Conservation (phyloP, 2,797 vertebrate genomes). For the Anolis apletophallus region DNA sequence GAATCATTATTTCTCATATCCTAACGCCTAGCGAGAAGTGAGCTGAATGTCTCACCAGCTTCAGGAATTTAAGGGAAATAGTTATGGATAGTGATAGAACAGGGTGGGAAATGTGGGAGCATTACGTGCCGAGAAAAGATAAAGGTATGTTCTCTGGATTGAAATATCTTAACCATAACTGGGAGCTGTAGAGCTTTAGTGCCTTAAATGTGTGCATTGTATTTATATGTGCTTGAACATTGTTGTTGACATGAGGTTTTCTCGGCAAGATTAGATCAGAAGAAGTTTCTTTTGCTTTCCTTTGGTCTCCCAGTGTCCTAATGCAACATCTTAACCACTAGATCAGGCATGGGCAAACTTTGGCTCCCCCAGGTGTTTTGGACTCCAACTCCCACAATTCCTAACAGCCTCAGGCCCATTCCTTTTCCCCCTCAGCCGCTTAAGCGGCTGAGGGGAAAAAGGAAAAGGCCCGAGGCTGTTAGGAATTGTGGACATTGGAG, state of each 20-base stretch:
- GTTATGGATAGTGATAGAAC: not conserved
- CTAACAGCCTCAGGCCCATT: too few species aligned
- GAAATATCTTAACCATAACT: not conserved
- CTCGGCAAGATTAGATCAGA: not conserved
- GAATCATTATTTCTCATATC: not conserved
- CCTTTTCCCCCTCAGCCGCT: too few species aligned
- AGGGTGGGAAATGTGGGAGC: not conserved
- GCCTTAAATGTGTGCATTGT: slow-evolving; percentile 1
- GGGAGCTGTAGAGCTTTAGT: not conserved
- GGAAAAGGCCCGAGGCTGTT: too few species aligned
- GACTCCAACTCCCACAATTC: too few species aligned
- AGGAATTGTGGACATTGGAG: too few species aligned
- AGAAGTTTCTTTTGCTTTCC: too few species aligned
- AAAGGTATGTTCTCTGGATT: not conserved
- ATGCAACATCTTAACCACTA: too few species aligned
- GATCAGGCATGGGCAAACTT: too few species aligned
- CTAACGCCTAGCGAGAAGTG: not conserved
- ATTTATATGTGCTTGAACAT: not conserved
- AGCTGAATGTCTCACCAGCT: not conserved
- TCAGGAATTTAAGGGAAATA: not conserved
- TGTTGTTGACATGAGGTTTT: not conserved
- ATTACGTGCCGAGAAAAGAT: not conserved
- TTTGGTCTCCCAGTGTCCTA: too few species aligned
- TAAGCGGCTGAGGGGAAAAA: too few species aligned
- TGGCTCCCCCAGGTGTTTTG: too few species aligned